Evolutionary conservation across 1,140 invertebrate genomes (phyloP).

Genomic region (Pachypeltis micranthus): DNA sequence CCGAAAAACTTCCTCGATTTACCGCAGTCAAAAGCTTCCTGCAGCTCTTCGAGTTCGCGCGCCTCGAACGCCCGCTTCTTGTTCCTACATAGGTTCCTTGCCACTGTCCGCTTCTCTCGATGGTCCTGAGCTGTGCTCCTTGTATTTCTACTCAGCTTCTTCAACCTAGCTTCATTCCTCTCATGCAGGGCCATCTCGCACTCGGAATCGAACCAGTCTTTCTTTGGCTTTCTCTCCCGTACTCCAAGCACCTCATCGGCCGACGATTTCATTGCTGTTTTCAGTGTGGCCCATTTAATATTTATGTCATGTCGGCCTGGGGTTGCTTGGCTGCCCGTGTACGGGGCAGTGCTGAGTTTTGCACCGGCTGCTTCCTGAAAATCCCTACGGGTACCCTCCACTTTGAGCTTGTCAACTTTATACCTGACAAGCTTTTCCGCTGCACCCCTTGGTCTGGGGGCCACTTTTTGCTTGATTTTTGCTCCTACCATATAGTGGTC

Average conservation of each 20-base stretch:
- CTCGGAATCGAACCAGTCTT: constrained; percentile 22
- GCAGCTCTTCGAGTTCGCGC: too few species aligned
- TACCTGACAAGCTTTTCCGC: background rate
- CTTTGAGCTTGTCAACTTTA: constrained; percentile 4
- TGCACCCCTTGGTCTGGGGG: background rate
- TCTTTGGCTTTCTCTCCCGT: constrained; percentile 12
- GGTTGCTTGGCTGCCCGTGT: background rate
- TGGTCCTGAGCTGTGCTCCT: too few species aligned
- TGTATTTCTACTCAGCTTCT: too few species aligned
- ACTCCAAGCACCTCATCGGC: constrained; percentile 5
- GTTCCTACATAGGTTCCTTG: too few species aligned
- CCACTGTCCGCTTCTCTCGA: too few species aligned
- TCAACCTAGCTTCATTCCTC: too few species aligned
- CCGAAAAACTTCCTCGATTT: too few species aligned
- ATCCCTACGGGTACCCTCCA: background rate
- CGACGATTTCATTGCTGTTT: background rate
- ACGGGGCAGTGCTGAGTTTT: background rate
- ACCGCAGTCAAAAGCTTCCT: too few species aligned
- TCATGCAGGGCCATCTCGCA: constrained; percentile 10
- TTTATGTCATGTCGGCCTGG: background rate
- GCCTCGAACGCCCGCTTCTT: too few species aligned
- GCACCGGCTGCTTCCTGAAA: constrained; percentile 4
- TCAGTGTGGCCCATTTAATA: constrained; percentile 6
- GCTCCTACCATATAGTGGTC: constrained; percentile 21
- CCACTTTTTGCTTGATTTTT: constrained; percentile 13